phyloP scores from a whole-genome alignment of 2,797 vertebrate species.

The Pseudochirops corinnae region DNA sequence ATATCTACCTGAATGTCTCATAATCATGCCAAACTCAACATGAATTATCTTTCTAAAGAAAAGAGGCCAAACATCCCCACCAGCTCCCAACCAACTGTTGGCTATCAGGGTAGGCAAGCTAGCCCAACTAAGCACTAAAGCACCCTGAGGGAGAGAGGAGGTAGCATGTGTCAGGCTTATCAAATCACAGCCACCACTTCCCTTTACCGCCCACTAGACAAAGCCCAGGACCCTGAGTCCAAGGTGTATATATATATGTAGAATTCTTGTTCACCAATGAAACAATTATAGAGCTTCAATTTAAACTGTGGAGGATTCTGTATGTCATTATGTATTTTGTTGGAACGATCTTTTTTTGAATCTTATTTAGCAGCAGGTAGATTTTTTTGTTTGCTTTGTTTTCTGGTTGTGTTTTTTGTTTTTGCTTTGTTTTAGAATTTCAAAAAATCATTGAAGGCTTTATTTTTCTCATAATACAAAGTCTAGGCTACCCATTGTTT shows the following conservation, averaged over 20 bases:
- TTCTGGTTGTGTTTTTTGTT: not conserved
- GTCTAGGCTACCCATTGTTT: conserved; percentile 5
- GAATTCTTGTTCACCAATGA: conserved; percentile 20
- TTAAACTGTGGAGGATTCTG: conserved; percentile 16
- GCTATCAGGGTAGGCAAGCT: not conserved
- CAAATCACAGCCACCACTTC: not conserved
- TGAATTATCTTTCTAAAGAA: not conserved
- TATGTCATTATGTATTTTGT: not conserved
- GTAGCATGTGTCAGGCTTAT: not conserved
- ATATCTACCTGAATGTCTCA: not conserved
- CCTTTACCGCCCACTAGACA: not conserved
- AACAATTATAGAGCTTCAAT: not conserved
- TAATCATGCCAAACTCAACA: not conserved
- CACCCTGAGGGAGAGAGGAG: not conserved
- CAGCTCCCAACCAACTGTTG: not conserved
- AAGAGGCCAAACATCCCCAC: not conserved
- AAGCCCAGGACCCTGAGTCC: not conserved
- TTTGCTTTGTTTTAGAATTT: not conserved
- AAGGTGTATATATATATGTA: not conserved
- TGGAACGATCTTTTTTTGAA: not conserved
- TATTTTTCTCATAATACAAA: conserved; percentile 32
- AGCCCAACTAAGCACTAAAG: not conserved
- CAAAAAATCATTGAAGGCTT: not conserved
- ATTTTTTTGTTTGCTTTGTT: not conserved
- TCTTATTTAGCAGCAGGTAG: not conserved